Conservation (phyloP, 2,797 vertebrate species). For the Gephyroberyx darwinii region DNA sequence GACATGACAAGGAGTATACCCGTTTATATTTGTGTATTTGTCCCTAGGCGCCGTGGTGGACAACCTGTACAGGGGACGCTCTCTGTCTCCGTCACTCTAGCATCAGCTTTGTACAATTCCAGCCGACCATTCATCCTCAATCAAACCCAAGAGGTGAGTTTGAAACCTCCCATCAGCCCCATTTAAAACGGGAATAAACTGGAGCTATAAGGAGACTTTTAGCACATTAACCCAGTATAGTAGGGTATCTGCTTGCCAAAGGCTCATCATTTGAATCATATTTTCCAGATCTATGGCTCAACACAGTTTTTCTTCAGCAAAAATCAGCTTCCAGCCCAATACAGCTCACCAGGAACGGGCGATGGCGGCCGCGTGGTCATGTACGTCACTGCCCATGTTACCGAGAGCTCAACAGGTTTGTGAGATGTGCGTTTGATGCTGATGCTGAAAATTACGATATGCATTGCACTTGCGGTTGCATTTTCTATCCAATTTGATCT, state of each 20-base stretch:
- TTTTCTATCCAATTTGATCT: background rate
- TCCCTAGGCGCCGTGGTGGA: conserved; percentile 56
- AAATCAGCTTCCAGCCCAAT: conserved; percentile 34
- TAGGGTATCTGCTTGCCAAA: background rate
- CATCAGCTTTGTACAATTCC: background rate
- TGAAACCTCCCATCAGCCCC: background rate
- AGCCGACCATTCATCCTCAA: conserved; percentile 15
- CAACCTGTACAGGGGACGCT: conserved; percentile 64
- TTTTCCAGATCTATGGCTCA: conserved; percentile 71
- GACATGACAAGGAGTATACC: too few species aligned
- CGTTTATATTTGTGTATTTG: background rate
- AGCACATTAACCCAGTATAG: background rate
- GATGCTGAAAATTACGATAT: background rate
- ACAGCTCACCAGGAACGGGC: background rate
- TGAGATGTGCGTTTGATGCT: background rate
- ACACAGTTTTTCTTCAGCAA: conserved; percentile 67
- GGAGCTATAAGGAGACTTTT: background rate
- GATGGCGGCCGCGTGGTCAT: conserved; percentile 4
- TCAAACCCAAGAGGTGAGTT: conserved; percentile 65
- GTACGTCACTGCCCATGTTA: conserved; percentile 53
- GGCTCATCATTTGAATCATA: background rate
- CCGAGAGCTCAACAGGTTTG: conserved; percentile 57
- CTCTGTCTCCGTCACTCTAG: conserved; percentile 40
- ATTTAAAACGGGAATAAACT: background rate
- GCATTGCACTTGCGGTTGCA: background rate